Evolutionary conservation across 2,113 vertebrate species (phyloP), one percentile per base, ranked within the genome.

Genomic region (Struthidea cinerea): DNA sequence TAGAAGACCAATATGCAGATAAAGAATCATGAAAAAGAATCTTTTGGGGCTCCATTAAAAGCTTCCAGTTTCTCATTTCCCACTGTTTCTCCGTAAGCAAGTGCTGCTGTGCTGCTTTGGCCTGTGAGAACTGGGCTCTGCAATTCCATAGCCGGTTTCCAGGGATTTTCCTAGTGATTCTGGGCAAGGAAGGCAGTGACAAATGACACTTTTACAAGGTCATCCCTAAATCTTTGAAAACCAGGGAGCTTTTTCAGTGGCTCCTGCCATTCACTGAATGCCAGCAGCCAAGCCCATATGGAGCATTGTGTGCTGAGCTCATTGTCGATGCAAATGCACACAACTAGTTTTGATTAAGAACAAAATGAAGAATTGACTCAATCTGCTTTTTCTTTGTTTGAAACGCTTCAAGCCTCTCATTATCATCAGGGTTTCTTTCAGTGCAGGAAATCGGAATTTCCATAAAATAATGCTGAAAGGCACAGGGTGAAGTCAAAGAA

Each of bases 371-470:
- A 94, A 94, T 82, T 93, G 92, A 95, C 87, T 96, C 82, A 61
- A 94, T 88, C 37, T 69, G 87, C 81, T 41, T 75, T 92, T 80
- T 76, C 76, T 81, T 86, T 82, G 86, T 82, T 89, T 92, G 84
- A 75, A 96, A 67, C 1, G 83, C 91, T 94, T 67, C 81, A 90
- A 94, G 84, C 85, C 69, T 91, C 86, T 96, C 87, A 95, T 97
- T 96, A 96, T 92, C 92, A 95, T 96, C 94, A 96, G 76, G 49
- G 78, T 63, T 94, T 67, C 85, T 96, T 97, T 96, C 91, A 97
- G 91, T 24, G 73, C 87, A 94, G 91, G 89, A 86, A 94, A 94
- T 78, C 18, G 5, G 90, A 89, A 96, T 97, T 94, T 97, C 95
- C 94, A 96, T 97, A 89, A 97, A 96, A 95, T 93, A 88, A 90